Base-by-base conservation (phyloP, 2,113 vertebrate species). In the Holacanthus passer region DNA sequence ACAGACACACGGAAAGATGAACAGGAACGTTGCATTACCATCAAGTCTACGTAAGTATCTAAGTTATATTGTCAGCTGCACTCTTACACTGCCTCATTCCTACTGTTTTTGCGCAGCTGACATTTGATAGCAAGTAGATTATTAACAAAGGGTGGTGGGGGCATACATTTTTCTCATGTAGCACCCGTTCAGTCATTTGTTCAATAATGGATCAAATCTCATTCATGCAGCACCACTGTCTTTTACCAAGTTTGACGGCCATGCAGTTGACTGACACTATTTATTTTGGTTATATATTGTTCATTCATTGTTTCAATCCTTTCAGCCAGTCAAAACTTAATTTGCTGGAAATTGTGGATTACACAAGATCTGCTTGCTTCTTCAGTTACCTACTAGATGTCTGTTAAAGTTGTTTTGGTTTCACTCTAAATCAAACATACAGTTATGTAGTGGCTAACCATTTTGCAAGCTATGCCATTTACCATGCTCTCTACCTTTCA, bases 1-100 rank as follows among this genome's bases (percentile, higher is more conserved):
- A 98, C 98, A 0, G 98, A 99, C 95, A 99, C 97, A 0, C 95
- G 97, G 7, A 99, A 99, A 90, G 98, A 99, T 0, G 98, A 99
- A 74, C 98, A 99, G 92, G 98, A 99, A 1, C 96, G 97, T 3
- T 99, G 98, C 82, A 99, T 99, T 84, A 99, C 98, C 87, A 99
- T 99, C 92, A 99, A 99, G 74, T 99, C 98, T 1, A 99, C 97
- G 98, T 99, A 87, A 96, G 97, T 89, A 2, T 47, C 12, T 10
- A 24, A 7, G 1, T 9, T 3, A 7, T 24, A 4, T 53, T 35
- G 20, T 0, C 9, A 3, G 29, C 19, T 35, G 7, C 2, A 14
- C 3, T 78, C 3, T 24, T 24, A 13, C 11, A 13, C 24, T 22
- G 5, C 27, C 37, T 12, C 7, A 45, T 45, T 31, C 2, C 14